Percentiles rank a stretch among this genome's conserved stretches.
Evolutionary conservation across 92 coral and sea anemone genomes (phyloP).

Genomic region (Anthopleura xanthogrammica): DNA sequence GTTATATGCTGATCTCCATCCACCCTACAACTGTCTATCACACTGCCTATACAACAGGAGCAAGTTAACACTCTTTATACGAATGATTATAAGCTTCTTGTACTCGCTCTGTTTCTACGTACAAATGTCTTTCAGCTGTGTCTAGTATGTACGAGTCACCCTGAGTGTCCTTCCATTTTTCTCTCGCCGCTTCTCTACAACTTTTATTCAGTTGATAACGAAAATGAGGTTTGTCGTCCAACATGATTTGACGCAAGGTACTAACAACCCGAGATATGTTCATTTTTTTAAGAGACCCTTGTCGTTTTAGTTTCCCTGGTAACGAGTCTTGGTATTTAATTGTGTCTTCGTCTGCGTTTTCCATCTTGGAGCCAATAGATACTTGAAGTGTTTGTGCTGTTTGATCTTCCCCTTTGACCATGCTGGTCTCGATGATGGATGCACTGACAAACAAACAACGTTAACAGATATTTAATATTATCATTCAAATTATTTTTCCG

Average conservation of each 20-base stretch:
- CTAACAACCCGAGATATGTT: conserved; percentile 71
- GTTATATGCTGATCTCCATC: too few relatives aligned
- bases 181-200: conserved; percentile 79
- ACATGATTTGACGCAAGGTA: conserved; percentile 58
- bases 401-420: conserved; percentile 91
- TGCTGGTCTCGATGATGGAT: conserved; percentile 82
- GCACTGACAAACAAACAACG: conserved; percentile 31
- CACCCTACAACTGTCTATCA: too few relatives aligned
- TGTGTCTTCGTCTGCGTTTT: conserved; percentile 82
- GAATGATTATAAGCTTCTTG: conserved; percentile 56
- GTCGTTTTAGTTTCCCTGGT: conserved; percentile 71
- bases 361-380: conserved; percentile 92
- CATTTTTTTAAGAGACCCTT: conserved; percentile 88
- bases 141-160: conserved; percentile 79
- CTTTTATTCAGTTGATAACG: conserved; percentile 86
- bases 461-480: too few relatives aligned
- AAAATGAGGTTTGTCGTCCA: conserved; percentile 85
- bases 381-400: conserved; percentile 82
- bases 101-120: conserved; percentile 75
- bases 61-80: not conserved
- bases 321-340: conserved; percentile 77
- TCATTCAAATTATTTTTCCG: too few relatives aligned
- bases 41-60: too few relatives aligned
- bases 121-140: conserved; percentile 78
- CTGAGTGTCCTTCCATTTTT: conserved; percentile 76